Evolutionary conservation across 2,888 invertebrate genomes (phyloP), one percentile per base, ranked within the genome.

Genomic region (Ernsta delagoae): DNA sequence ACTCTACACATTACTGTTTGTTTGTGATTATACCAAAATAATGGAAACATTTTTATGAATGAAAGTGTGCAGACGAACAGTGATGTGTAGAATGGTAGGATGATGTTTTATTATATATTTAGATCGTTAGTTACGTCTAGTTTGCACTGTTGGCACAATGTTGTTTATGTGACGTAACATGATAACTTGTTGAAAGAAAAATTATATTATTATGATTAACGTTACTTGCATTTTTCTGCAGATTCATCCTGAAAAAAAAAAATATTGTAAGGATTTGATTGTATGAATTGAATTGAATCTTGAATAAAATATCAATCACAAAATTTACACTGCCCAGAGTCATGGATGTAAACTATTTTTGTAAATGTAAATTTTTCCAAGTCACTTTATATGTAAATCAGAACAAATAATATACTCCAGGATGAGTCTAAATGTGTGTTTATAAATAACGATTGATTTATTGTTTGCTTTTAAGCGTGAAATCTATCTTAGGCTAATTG

Each of bases 131-230:
- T 80, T 64, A 77, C 80, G 76, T 79, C 78, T 74, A 71, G 79
- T 78, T 81, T 85, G 89, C 92, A 91, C 91, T 82, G 78, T 84
- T 82, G 79, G 90, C 90, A 91, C 90, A 86, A 83, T 81, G 78
- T 81, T 83, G 81, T 79, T 83, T 79, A 78, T 65, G 41, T 80
- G 79, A 77, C 62, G 57, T 71, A 72, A 70, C 61, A 50, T 70
- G 70, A 72, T 74, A 70, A 65, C 67, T 76, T 76, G 75, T 75
- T 76, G 70, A 74, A 64, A 60, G 71, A 64, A 69, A 66, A 45
- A 70, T 73, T 68, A 65, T 65, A 70, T 72, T 71, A 66, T 64
- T 68, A 70, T 68, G 56, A 68, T 70, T 70, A 69, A 16, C 70
- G 70, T 64, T 69, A 63, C 59, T 64, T 72, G 70, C 65, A 71